phyloP scores from a whole-genome alignment of 2,888 invertebrate genomes.

The Steinernema scapterisci region DNA sequence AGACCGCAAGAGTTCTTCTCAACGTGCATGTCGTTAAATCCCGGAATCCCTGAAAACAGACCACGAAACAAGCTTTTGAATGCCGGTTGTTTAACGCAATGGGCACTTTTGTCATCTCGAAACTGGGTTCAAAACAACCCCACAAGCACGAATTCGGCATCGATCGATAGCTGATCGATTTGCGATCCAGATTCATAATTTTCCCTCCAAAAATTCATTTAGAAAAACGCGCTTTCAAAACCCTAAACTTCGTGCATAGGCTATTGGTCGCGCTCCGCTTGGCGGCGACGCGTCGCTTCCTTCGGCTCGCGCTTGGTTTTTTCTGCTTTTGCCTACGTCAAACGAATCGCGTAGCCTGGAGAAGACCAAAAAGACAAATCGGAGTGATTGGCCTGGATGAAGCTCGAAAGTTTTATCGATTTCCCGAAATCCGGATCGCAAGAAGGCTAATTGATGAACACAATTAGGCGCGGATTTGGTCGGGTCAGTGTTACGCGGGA shows the following conservation, averaged over 20 bases:
- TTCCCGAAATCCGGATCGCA: neutral
- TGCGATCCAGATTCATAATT: too few relatives aligned
- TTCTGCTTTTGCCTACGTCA: conserved; percentile 16
- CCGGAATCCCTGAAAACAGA: too few relatives aligned
- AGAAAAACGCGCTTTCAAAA: too few relatives aligned
- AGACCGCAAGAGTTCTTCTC: too few relatives aligned
- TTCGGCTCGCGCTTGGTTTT: neutral
- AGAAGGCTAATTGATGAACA: conserved; percentile 1
- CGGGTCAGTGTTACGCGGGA: neutral
- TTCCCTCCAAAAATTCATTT: too few relatives aligned
- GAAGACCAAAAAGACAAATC: neutral
- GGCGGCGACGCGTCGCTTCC: neutral
- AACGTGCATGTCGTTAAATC: too few relatives aligned
- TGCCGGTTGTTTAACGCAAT: too few relatives aligned
- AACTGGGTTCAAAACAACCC: too few relatives aligned
- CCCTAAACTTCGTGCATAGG: neutral
- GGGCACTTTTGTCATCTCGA: too few relatives aligned
- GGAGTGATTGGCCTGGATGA: neutral
- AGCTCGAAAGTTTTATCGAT: neutral
- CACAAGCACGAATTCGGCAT: too few relatives aligned
- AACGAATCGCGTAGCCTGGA: neutral
- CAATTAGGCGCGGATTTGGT: neutral
- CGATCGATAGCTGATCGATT: too few relatives aligned
- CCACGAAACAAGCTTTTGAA: too few relatives aligned
- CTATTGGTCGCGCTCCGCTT: conserved; percentile 29